Evolutionary conservation across 2,888 invertebrate species (phyloP).

Genomic region (Lasioglossum zephyrum): DNA sequence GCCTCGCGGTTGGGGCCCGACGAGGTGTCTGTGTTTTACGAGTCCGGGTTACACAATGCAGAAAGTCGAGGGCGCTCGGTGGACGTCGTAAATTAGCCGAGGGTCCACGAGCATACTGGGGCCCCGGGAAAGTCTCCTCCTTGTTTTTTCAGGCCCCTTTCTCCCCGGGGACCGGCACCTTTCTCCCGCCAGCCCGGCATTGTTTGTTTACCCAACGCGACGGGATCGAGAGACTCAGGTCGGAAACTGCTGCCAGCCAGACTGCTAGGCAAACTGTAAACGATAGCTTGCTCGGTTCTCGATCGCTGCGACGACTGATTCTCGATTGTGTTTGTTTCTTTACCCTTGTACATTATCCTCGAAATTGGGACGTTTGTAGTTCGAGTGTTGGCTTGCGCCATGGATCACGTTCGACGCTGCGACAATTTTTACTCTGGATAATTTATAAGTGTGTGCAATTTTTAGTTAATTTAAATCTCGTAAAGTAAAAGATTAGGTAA

Average conservation of each 20-base stretch:
- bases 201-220: constrained; percentile 43
- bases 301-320: neutral
- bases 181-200: constrained; percentile 43
- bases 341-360: neutral
- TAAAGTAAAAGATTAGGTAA: neutral
- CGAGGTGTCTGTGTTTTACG: constrained; percentile 56
- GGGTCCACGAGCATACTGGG: neutral
- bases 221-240: neutral
- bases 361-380: neutral
- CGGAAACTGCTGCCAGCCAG: constrained; percentile 2
- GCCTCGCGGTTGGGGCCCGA: constrained; percentile 41
- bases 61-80: constrained; percentile 22
- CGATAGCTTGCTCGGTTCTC: neutral
- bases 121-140: constrained; percentile 29
- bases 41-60: constrained; percentile 56
- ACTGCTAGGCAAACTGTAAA: neutral
- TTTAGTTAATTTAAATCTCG: neutral
- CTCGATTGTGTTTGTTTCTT: neutral
- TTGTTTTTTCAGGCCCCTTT: constrained; percentile 46
- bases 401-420: no score
- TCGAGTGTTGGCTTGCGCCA: neutral
- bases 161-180: constrained; percentile 35
- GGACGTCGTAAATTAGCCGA: constrained; percentile 56
- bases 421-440: no score
- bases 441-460: neutral